Percentiles rank a stretch among this genome's conserved stretches.
Conservation (phyloP, 2,113 vertebrate species). For the Egretta garzetta region DNA sequence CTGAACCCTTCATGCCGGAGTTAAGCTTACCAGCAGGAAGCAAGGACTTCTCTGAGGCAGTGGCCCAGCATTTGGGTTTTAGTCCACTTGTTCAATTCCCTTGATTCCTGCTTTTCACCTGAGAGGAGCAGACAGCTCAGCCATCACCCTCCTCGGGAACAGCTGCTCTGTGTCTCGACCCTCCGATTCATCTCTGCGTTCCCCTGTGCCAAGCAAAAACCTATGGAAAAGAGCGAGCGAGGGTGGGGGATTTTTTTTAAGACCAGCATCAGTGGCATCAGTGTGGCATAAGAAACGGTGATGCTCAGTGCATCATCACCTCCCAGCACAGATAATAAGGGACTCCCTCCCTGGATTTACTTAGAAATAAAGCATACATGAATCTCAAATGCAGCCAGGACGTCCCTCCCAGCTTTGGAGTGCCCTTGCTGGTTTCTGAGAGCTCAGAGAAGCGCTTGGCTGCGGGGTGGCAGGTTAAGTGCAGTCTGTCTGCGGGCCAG, state of each 20-base stretch:
- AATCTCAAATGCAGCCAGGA: background rate
- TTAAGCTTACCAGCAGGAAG: background rate
- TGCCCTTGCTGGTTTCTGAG: background rate
- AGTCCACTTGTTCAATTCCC: background rate
- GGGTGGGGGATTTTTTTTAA: background rate
- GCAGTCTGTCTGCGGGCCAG: constrained; percentile 31
- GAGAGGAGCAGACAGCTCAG: background rate
- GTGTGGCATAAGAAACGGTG: accelerated
- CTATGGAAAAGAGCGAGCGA: background rate
- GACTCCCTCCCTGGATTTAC: accelerated
- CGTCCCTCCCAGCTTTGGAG: background rate
- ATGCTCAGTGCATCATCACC: background rate
- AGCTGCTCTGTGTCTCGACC: background rate
- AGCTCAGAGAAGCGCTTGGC: background rate
- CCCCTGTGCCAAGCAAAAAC: background rate
- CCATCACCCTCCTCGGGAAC: accelerated
- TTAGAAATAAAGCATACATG: background rate
- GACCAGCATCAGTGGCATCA: background rate
- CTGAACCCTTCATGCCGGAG: background rate
- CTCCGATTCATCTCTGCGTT: background rate
- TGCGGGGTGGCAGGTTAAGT: background rate
- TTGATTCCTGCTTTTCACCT: background rate
- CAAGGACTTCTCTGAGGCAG: background rate
- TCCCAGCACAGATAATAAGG: background rate
- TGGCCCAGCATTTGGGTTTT: background rate